These are phyloP conservation scores for Neodiprion virginianus DNA, from an alignment of 1,140 invertebrate species.

Conservation along the genomic window DNA sequence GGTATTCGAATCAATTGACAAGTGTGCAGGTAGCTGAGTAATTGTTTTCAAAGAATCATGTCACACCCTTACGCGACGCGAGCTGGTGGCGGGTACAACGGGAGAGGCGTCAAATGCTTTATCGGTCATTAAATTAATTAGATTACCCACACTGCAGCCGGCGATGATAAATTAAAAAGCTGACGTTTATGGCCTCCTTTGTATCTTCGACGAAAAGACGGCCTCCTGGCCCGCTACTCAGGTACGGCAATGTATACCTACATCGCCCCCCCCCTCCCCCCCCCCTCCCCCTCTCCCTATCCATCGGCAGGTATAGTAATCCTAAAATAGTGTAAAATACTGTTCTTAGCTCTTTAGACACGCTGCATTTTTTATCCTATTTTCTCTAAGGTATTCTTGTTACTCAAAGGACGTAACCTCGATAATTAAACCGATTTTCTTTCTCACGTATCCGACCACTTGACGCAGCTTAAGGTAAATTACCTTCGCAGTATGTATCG, in stretches of 20 bases:
- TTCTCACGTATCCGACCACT: no score
- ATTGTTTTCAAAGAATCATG: background rate
- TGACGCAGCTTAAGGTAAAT: no score
- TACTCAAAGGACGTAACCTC: background rate
- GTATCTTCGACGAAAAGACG: background rate
- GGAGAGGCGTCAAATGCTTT: conserved; percentile 29
- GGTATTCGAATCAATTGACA: no score
- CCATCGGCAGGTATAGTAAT: background rate
- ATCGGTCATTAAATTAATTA: conserved; percentile 34
- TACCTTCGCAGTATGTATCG: no score
- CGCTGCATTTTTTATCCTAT: background rate
- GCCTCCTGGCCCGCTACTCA: background rate
- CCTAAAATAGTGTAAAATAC: background rate
- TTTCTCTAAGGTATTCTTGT: background rate
- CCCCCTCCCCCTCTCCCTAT: background rate
- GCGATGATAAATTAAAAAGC: background rate
- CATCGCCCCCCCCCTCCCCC: no score
- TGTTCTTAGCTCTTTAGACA: background rate
- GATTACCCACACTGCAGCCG: conserved; percentile 22
- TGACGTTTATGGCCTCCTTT: conserved; percentile 7
- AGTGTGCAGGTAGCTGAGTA: background rate
- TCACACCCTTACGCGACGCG: background rate
- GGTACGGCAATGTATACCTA: background rate
- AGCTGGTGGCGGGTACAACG: background rate
- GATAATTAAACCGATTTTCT: background rate